Percentiles rank a stretch among this genome's conserved stretches.
phyloP scores from a whole-genome alignment of 2,888 invertebrate species.

The Folsomia candida region DNA sequence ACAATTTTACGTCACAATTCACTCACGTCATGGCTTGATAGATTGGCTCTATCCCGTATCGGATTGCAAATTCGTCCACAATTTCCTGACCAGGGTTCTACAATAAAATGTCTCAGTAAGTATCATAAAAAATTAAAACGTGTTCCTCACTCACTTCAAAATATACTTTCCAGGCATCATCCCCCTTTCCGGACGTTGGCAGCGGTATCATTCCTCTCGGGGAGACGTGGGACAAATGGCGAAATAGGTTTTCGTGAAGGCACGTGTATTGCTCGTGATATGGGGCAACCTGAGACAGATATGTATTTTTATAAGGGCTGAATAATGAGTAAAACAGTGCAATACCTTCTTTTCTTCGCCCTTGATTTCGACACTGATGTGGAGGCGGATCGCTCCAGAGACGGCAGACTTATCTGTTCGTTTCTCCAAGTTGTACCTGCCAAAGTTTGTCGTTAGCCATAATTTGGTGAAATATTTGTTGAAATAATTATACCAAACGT shows the following conservation, averaged over 20 bases:
- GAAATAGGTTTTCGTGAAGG: constrained; percentile 97
- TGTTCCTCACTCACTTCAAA: no score
- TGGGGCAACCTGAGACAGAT: constrained; percentile 71
- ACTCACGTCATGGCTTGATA: constrained; percentile 98
- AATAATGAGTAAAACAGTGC: no score
- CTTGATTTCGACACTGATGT: constrained; percentile 99
- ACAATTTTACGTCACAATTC: no score
- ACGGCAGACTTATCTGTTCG: constrained; percentile 99
- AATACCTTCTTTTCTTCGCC: constrained; percentile 90
- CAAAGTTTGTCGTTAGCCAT: no score
- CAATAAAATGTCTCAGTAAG: no score
- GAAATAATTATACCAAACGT: no score
- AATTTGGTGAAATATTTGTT: no score
- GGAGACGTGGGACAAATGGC: constrained; percentile 90
- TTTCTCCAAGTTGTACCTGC: constrained; percentile 99
- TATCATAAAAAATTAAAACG: no score
- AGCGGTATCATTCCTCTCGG: constrained; percentile 78
- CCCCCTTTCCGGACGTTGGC: constrained; percentile 82
- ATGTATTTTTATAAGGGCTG: not conserved
- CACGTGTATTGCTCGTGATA: constrained; percentile 99
- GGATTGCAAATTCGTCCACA: constrained; percentile 99
- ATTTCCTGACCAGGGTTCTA: constrained; percentile 96
- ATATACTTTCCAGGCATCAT: constrained; percentile 98
- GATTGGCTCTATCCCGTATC: constrained; percentile 98
- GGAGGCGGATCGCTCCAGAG: constrained; percentile 94